A percentile compares a stretch with the other conserved stretches of the same genome.
These are phyloP conservation scores for Babyrousa celebensis DNA, from an alignment of 2,797 vertebrate species.

Conservation along the genomic window DNA sequence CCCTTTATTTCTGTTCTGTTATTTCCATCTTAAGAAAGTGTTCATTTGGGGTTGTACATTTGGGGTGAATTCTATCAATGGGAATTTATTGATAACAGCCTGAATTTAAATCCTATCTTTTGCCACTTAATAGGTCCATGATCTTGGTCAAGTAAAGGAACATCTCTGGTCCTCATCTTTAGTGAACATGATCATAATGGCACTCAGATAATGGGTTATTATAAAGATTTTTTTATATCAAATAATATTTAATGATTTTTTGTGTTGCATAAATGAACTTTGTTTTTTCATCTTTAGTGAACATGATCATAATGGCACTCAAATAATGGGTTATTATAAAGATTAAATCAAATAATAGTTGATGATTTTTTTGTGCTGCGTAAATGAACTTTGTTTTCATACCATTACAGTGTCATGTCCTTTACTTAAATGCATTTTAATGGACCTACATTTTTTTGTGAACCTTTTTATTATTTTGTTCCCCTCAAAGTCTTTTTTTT, in stretches of 20 bases:
- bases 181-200: too few relatives aligned
- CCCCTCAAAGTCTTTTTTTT: neutral
- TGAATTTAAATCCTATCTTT: slow-evolving; percentile 36
- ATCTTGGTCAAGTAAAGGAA: neutral
- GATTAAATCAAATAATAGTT: neutral
- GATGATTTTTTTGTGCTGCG: neutral
- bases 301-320: neutral
- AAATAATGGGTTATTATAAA: neutral
- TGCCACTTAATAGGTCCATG: neutral
- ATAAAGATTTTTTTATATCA: neutral
- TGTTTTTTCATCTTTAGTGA: neutral
- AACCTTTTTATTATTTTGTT: neutral
- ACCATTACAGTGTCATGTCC: neutral
- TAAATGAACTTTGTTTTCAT: neutral
- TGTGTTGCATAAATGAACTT: neutral
- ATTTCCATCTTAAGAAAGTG: neutral
- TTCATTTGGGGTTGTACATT: neutral
- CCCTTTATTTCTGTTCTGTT: neutral
- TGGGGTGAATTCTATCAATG: neutral
- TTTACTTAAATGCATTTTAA: neutral
- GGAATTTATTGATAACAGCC: neutral
- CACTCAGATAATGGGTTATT: neutral
- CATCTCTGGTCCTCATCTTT: neutral
- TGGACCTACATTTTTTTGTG: neutral
- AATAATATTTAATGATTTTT: too few relatives aligned